phyloP scores from a whole-genome alignment of 1,140 invertebrate genomes.

The Rhizoglyphus robini region DNA sequence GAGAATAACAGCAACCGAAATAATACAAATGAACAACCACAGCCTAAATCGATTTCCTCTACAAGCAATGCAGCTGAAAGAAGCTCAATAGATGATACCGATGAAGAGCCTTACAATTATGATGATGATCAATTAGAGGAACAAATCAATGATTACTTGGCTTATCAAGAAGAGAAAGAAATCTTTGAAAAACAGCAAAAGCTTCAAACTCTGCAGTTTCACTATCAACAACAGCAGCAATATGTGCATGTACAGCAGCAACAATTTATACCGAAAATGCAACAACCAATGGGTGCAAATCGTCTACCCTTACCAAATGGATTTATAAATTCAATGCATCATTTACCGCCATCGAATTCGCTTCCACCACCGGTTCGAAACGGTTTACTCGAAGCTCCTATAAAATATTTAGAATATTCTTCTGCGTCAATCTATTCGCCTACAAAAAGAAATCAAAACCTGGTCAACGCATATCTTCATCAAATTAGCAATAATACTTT shows the following conservation, averaged over 20 bases:
- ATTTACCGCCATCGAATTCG: not conserved
- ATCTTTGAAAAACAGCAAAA: conserved; percentile 31
- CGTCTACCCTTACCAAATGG: not conserved
- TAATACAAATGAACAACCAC: too few relatives aligned
- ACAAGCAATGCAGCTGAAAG: too few relatives aligned
- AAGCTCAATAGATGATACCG: conserved; percentile 6
- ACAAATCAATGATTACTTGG: not conserved
- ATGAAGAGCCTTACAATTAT: conserved; percentile 9
- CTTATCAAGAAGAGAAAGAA: not conserved
- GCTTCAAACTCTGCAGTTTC: not conserved
- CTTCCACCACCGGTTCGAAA: not conserved
- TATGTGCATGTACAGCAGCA: conserved; percentile 16
- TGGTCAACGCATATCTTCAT: conserved; percentile 2
- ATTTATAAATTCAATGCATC: not conserved
- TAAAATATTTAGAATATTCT: conserved; percentile 4
- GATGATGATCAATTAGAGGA: conserved; percentile 12
- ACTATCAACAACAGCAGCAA: conserved; percentile 21
- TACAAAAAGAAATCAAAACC: conserved; percentile 9
- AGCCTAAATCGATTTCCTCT: too few relatives aligned
- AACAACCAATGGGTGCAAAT: not conserved
- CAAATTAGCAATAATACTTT: not conserved
- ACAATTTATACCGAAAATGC: not conserved
- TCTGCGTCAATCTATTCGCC: not conserved
- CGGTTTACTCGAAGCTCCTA: not conserved
- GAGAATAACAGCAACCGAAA: not conserved